Evolutionary conservation across 2,888 invertebrate genomes (phyloP).

Genomic region (Microctonus aethiopoides): DNA sequence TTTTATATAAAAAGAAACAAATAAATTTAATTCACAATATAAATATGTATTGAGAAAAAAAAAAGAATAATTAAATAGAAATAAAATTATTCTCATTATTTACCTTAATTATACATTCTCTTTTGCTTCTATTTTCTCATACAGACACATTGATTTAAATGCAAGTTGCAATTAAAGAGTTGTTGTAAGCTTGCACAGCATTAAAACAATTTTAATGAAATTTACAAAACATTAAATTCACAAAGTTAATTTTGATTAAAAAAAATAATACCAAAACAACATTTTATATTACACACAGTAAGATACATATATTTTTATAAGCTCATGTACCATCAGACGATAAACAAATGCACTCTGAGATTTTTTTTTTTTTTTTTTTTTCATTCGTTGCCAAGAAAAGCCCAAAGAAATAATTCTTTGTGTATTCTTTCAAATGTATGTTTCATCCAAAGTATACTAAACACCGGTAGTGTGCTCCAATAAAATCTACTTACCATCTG

Average conservation of each 20-base stretch:
- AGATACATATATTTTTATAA: no score
- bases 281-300: no score
- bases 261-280: no score
- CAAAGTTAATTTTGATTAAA: no score
- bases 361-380: no score
- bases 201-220: background rate
- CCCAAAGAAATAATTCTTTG: background rate
- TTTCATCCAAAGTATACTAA: slow-evolving; percentile 12
- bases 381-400: background rate
- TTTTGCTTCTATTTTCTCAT: background rate
- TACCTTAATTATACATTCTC: background rate
- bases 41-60: background rate
- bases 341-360: background rate
- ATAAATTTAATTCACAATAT: background rate
- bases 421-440: background rate
- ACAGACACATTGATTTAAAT: background rate
- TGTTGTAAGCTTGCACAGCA: background rate
- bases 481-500: slow-evolving; percentile 17
- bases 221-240: background rate
- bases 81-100: background rate
- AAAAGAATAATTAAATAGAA: background rate
- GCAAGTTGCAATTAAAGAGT: background rate
- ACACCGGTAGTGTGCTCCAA: slow-evolving; percentile 10
- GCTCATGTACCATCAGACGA: no score
- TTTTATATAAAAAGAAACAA: background rate